Percentiles rank a stretch among this genome's conserved stretches.
Conservation (phyloP, 2,113 vertebrate species). For the Takifugu flavidus region DNA sequence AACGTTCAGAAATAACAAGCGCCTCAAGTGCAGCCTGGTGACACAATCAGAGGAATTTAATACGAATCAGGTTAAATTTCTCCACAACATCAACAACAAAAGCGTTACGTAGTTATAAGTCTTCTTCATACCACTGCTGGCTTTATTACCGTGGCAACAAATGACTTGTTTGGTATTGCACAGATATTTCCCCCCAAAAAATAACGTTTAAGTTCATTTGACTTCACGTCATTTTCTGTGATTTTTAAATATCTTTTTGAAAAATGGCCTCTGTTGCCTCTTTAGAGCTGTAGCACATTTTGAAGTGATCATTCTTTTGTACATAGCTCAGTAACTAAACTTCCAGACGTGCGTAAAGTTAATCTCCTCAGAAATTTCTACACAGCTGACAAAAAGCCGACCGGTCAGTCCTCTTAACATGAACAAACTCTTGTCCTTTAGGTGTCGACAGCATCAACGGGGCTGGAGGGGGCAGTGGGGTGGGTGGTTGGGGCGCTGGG, state of each 20-base stretch:
- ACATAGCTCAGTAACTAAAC: background rate
- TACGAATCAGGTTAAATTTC: too few relatives aligned
- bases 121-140: too few relatives aligned
- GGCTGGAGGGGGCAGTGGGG: background rate
- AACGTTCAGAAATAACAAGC: slow-evolving; percentile 22
- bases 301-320: background rate
- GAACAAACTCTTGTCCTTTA: slow-evolving; percentile 24
- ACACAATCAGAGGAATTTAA: background rate
- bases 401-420: slow-evolving; percentile 4
- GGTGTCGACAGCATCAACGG: slow-evolving; percentile 13
- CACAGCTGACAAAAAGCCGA: slow-evolving; percentile 12
- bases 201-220: too few relatives aligned
- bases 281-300: too few relatives aligned
- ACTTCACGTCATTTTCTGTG: too few relatives aligned
- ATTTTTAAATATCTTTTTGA: too few relatives aligned
- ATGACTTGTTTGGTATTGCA: too few relatives aligned
- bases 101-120: too few relatives aligned
- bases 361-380: slow-evolving; percentile 11
- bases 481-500: background rate
- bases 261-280: too few relatives aligned
- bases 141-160: too few relatives aligned
- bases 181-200: too few relatives aligned
- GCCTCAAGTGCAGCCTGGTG: slow-evolving; percentile 8
- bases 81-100: too few relatives aligned
- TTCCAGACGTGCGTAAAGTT: background rate